phyloP scores from a whole-genome alignment of 2,113 vertebrate genomes.

The Mugil cephalus region DNA sequence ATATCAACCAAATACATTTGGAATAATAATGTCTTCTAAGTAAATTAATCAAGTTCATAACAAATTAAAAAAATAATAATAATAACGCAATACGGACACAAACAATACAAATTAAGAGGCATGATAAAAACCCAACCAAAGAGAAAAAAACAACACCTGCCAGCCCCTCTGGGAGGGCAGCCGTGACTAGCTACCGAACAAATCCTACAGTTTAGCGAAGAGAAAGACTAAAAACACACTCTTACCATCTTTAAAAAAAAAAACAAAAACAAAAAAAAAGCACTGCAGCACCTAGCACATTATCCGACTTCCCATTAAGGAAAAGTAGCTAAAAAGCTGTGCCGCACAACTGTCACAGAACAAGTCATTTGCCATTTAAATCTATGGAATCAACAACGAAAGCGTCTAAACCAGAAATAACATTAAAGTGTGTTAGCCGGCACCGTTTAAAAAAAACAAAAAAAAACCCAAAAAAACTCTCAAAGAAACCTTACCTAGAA shows the following conservation, averaged over 20 bases:
- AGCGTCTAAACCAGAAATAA: conserved; percentile 55
- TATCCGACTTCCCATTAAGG: conserved; percentile 57
- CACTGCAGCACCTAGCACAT: conserved; percentile 66
- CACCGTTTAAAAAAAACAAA: conserved; percentile 57
- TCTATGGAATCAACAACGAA: conserved; percentile 51
- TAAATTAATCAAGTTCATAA: conserved; percentile 85
- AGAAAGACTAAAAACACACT: conserved; percentile 70
- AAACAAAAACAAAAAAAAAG: too few relatives aligned
- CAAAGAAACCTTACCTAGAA: conserved; percentile 67
- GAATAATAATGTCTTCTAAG: conserved; percentile 87
- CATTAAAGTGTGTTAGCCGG: conserved; percentile 58
- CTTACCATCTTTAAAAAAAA: conserved; percentile 63
- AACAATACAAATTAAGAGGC: conserved; percentile 72
- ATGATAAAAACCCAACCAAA: conserved; percentile 68
- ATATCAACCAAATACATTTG: conserved; percentile 88
- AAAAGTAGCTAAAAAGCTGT: conserved; percentile 58
- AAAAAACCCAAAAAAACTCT: conserved; percentile 72
- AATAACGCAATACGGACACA: conserved; percentile 64
- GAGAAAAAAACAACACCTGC: conserved; percentile 61
- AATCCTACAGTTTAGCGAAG: conserved; percentile 74
- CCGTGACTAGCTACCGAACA: conserved; percentile 70
- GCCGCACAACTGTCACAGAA: conserved; percentile 49
- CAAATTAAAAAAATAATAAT: conserved; percentile 56
- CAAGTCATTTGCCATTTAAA: conserved; percentile 59
- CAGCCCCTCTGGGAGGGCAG: conserved; percentile 70